phyloP scores from a whole-genome alignment of 1,140 invertebrate genomes.

The Pristionchus pacificus region DNA sequence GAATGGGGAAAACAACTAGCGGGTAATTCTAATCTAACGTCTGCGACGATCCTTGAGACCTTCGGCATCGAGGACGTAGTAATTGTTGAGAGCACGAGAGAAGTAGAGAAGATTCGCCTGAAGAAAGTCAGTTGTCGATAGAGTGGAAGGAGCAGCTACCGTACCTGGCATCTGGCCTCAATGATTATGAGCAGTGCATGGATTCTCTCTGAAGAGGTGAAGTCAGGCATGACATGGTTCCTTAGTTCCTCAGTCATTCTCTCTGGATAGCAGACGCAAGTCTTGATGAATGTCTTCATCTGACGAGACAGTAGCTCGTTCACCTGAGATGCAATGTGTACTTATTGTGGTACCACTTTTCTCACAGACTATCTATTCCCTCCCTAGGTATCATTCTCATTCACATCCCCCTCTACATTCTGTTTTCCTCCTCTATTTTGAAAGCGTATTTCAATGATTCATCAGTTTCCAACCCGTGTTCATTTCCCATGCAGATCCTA shows the following conservation, averaged over 20 bases:
- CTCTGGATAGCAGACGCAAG: neutral
- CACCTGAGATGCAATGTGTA: constrained; percentile 11
- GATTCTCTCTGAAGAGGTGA: constrained; percentile 17
- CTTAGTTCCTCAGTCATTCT: constrained; percentile 9
- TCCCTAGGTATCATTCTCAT: too few species aligned
- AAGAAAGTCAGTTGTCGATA: constrained; percentile 1
- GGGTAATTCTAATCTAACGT: too few species aligned
- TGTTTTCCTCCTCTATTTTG: too few species aligned
- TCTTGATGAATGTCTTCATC: constrained; percentile 25
- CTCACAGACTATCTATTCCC: too few species aligned
- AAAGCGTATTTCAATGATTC: too few species aligned
- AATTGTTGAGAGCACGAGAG: constrained; percentile 17
- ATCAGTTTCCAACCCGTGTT: too few species aligned
- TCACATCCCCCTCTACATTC: too few species aligned
- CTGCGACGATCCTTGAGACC: too few species aligned
- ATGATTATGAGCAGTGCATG: constrained; percentile 13
- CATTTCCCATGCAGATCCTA: too few species aligned
- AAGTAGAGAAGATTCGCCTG: constrained; percentile 14
- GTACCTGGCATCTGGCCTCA: constrained; percentile 14
- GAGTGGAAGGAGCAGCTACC: neutral
- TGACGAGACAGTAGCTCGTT: constrained; percentile 12
- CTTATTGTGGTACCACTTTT: too few species aligned
- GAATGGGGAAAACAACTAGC: too few species aligned
- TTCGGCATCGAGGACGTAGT: neutral
- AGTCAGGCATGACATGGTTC: constrained; percentile 10